phyloP scores from a whole-genome alignment of 2,113 vertebrate species.

The Sus scrofa region T2T-Sscrofa CM000817.6:9590501-9591000 shows the following conservation, averaged over 20 bases:
- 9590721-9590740: not conserved
- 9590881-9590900: no score
- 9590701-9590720: no score
- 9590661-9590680: not conserved
- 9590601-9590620: not conserved
- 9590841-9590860: fast-evolving
- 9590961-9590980: not conserved
- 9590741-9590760: not conserved
- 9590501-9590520: fast-evolving
- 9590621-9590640: not conserved
- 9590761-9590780: not conserved
- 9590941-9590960: fast-evolving
- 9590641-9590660: not conserved
- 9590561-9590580: not conserved
- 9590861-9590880: not conserved
- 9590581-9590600: not conserved
- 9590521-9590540: not conserved
- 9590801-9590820: not conserved
- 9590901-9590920: not conserved
- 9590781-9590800: no score
- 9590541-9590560: not conserved
- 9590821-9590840: not conserved
- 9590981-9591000: fast-evolving
- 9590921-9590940: no score
- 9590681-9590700: not conserved